Evolutionary conservation across 1,140 invertebrate species (phyloP).

Genomic region (Helicoverpa zea): DNA sequence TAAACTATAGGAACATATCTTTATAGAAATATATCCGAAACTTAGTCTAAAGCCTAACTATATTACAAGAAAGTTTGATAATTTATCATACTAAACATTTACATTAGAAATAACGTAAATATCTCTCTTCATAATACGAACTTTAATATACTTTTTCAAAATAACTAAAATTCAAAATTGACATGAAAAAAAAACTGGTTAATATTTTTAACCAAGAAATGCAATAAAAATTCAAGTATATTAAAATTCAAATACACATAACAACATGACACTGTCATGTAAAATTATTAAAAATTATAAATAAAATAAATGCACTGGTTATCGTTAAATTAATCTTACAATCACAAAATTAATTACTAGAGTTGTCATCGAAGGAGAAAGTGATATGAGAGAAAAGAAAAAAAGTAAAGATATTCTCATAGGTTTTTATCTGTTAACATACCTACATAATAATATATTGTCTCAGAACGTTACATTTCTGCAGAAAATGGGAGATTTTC

Average conservation of each 20-base stretch:
- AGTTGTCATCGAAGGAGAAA: background rate
- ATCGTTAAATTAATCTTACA: conserved; percentile 33
- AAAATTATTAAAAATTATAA: conserved; percentile 10
- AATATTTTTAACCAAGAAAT: background rate
- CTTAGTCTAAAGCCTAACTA: conserved; percentile 1
- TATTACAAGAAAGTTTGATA: conserved; percentile 50
- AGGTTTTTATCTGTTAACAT: no score
- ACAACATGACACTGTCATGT: conserved; percentile 4
- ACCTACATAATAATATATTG: no score
- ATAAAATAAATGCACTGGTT: conserved; percentile 49
- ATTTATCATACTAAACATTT: conserved; percentile 62
- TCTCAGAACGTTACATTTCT: no score
- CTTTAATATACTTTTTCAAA: conserved; percentile 17
- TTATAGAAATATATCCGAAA: conserved; percentile 24
- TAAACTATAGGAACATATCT: conserved; percentile 47
- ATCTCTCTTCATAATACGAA: conserved; percentile 41
- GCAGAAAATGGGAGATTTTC: no score
- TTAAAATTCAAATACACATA: conserved; percentile 29
- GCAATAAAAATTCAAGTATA: conserved; percentile 7
- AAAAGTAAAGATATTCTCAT: no score
- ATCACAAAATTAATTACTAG: conserved; percentile 24
- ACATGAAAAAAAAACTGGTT: background rate
- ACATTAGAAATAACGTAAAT: conserved; percentile 52
- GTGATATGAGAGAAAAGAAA: no score
- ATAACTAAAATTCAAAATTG: background rate